Evolutionary conservation across 1,140 invertebrate species (phyloP), one percentile per base, ranked within the genome.

Genomic region (Caenorhabditis remanei): DNA sequence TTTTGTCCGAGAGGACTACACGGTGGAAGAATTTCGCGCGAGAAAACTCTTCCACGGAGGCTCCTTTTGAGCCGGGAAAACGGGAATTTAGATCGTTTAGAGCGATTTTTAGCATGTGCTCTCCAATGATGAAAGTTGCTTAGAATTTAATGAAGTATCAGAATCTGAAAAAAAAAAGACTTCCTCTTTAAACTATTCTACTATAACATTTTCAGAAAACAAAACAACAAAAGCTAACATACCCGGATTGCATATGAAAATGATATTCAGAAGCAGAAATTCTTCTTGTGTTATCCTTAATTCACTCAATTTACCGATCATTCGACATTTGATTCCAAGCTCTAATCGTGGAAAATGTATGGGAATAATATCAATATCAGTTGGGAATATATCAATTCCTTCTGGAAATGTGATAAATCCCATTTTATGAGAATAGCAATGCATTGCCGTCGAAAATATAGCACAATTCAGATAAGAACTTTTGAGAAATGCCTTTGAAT

Each of bases 221-320:
- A 32, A 32, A 32, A 32, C 32, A 32, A 32, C 0, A n/a, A n/a
- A 32, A 32, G 2, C 32, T 32, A 32, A 32, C 56, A 58, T n/a
- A 58, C 56, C 56, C n/a, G 56, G 56, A 58, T 58, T 58, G n/a
- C 56, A 58, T 9, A 58, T 58, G n/a, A 58, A 58, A n/a, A 58
- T 58, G 4, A 58, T 58, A 21, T 58, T 58, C 16, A 58, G 56
- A 58, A 58, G 56, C 8, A 58, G 56, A n/a, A 58, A 58, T 8
- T 58, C 56, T n/a, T 58, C 56, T n/a, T 58, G 16, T 9, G 56
- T 58, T 8, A 58, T 21, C 8, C n/a, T 58, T 2, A 58, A n/a
- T 58, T 58, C 56, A n/a, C 19, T 8, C 8, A 58, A 21, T 21
- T 21, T 58, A 9, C 56, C 56, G n/a, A 58, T 58, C 4, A 58